Evolutionary conservation across 2,113 vertebrate species (phyloP).

Genomic region (Ageneiosus marmoratus): DNA sequence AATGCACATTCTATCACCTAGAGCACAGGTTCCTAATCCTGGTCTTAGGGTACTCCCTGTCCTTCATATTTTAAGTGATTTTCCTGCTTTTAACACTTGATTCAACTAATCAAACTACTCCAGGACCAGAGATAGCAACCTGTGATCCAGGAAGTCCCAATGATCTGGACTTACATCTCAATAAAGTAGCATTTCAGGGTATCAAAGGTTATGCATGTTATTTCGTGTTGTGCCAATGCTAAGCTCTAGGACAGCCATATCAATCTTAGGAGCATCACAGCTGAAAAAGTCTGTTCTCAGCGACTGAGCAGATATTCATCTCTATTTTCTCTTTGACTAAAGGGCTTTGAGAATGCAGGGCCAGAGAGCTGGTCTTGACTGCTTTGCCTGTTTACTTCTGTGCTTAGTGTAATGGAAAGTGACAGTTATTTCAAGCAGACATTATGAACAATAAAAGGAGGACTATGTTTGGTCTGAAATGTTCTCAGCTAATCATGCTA

Average conservation of each 20-base stretch:
- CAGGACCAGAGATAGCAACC: not conserved
- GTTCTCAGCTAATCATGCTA: constrained; percentile 3
- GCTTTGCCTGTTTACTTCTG: not conserved
- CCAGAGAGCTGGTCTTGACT: not conserved
- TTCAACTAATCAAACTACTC: not conserved
- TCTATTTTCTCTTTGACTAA: not conserved
- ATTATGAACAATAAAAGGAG: constrained; percentile 25
- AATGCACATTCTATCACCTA: not conserved
- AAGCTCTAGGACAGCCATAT: not conserved
- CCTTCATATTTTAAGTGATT: not conserved
- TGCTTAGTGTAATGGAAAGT: constrained; percentile 19
- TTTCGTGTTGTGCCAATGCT: not conserved
- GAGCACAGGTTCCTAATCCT: not conserved
- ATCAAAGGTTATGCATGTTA: not conserved
- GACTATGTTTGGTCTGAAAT: constrained; percentile 19
- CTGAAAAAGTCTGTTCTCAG: not conserved
- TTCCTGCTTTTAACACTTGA: not conserved
- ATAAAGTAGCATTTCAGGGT: not conserved
- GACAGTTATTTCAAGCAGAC: constrained; percentile 27
- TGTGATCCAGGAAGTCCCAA: not conserved
- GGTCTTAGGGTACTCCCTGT: not conserved
- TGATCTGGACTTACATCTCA: not conserved
- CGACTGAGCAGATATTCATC: constrained; percentile 1
- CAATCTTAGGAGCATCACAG: not conserved
- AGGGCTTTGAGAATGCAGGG: not conserved